Evolutionary conservation across 2,888 invertebrate species (phyloP), one percentile per base, ranked within the genome.

Genomic region (Drosophila borborema): DNA sequence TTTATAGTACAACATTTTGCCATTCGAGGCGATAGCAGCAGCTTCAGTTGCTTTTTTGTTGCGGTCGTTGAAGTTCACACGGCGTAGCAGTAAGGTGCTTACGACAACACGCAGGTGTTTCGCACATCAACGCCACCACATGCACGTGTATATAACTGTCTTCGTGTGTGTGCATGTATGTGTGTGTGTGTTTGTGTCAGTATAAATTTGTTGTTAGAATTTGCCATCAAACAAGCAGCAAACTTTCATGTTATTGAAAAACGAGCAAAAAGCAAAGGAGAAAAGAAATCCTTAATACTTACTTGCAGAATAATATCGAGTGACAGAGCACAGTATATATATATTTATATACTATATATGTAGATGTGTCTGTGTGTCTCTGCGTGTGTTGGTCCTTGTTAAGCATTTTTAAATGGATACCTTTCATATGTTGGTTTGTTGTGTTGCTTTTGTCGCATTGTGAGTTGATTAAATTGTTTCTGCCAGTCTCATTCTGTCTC

Each of bases 221-320:
- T 89, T 76, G 76, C 81, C 77, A 76, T 86, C 81, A 82, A 82
- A 82, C 76, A 64, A 66, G 59, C 56, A 72, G 64, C 77, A 77
- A 86, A 89, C 85, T 89, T 84, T 89, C 81, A 74, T 86, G 84
- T 83, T 84, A 84, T 84, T 84, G 83, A 89, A 84, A 84, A 84
- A 72, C 63, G 84, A 86, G 77, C 55, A 59, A 71, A 71, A 73
- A 55, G 56, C 46, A 46, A n/a, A 31, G 51, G 49, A 60, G 66
- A 64, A 85, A 74, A 75, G 80, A 77, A 82, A 86, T 72, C 65
- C 89, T 61, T 81, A 89, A 86, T 71, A 77, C 77, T 80, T 70
- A 61, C 80, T 60, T 74, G 81, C 81, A 68, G 62, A 70, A 89
- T 73, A 89, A 86, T 84, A 84, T 84, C 85, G 70, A 58, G 81